These are phyloP conservation scores for Leuctra nigra DNA, from an alignment of 2,888 invertebrate species.

Conservation along the genomic window DNA sequence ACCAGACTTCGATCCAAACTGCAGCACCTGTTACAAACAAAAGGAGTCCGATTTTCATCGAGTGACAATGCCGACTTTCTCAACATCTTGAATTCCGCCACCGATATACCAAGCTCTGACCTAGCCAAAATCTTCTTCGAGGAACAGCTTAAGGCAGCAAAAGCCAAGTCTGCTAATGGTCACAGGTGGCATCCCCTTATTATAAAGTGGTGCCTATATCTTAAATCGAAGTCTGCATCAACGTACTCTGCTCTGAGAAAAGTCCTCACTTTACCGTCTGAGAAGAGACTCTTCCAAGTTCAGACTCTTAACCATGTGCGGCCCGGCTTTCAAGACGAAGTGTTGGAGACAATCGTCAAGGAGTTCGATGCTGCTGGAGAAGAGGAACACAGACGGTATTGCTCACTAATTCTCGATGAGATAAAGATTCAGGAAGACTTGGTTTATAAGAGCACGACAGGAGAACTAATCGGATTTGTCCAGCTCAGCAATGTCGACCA, in stretches of 20 bases:
- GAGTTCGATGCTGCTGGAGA: not conserved
- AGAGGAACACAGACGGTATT: not conserved
- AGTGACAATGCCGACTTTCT: conserved; percentile 1
- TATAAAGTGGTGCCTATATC: conserved; percentile 4
- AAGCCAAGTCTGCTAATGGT: not conserved
- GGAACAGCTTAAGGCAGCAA: not conserved
- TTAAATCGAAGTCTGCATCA: not conserved
- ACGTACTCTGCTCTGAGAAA: not conserved
- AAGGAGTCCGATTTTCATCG: too few relatives aligned
- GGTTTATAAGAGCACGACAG: not conserved
- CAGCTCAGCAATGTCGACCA: not conserved
- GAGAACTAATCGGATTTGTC: not conserved
- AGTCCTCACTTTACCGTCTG: not conserved
- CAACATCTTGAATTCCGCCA: not conserved
- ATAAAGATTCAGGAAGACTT: conserved; percentile 1
- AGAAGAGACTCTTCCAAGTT: not conserved
- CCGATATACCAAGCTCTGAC: not conserved
- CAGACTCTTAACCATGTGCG: not conserved
- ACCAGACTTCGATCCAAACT: too few relatives aligned
- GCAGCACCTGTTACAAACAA: too few relatives aligned
- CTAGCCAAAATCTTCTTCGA: not conserved
- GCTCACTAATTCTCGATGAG: not conserved
- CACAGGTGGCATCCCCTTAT: conserved; percentile 3
- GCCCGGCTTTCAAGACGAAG: not conserved
- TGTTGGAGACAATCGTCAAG: not conserved